phyloP scores from a whole-genome alignment of 1,140 invertebrate genomes.

The Drosophila guanche region DNA sequence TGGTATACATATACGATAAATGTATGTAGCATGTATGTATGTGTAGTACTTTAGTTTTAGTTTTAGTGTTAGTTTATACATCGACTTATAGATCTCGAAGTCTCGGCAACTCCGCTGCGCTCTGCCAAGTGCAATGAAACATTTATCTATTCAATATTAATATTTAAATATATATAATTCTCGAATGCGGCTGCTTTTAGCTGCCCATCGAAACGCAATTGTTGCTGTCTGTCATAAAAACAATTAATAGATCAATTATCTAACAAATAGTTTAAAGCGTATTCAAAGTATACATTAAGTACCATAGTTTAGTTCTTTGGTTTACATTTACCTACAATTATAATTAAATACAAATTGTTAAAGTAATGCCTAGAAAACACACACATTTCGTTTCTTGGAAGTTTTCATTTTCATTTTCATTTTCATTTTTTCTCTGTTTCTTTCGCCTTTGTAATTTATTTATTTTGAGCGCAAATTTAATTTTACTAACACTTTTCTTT shows the following conservation, averaged over 20 bases:
- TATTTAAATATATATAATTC: slow-evolving; percentile 9
- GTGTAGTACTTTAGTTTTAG: slow-evolving; percentile 1
- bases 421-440: slow-evolving; percentile 18
- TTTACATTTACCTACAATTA: slow-evolving; percentile 50
- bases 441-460: slow-evolving; percentile 12
- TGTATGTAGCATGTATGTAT: slow-evolving; percentile 21
- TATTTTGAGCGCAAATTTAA: slow-evolving; percentile 56
- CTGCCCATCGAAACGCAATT: slow-evolving; percentile 60
- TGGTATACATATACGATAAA: slow-evolving; percentile 35
- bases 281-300: slow-evolving; percentile 67
- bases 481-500: slow-evolving; percentile 46
- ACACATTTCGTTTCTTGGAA: slow-evolving; percentile 50
- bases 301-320: slow-evolving; percentile 43
- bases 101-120: slow-evolving; percentile 41
- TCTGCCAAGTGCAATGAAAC: slow-evolving; percentile 58
- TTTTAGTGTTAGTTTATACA: slow-evolving; percentile 49
- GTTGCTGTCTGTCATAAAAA: slow-evolving; percentile 57
- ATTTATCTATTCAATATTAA: slow-evolving; percentile 42
- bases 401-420: slow-evolving; percentile 46
- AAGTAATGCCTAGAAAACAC: slow-evolving; percentile 67
- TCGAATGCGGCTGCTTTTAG: slow-evolving; percentile 62
- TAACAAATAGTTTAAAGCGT: slow-evolving; percentile 72
- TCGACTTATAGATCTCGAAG: slow-evolving; percentile 37
- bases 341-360: slow-evolving; percentile 65
- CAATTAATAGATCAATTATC: slow-evolving; percentile 64